These are phyloP conservation scores for Zygogramma bicolorata DNA, from an alignment of 2,888 invertebrate genomes.

Conservation along the genomic window DNA sequence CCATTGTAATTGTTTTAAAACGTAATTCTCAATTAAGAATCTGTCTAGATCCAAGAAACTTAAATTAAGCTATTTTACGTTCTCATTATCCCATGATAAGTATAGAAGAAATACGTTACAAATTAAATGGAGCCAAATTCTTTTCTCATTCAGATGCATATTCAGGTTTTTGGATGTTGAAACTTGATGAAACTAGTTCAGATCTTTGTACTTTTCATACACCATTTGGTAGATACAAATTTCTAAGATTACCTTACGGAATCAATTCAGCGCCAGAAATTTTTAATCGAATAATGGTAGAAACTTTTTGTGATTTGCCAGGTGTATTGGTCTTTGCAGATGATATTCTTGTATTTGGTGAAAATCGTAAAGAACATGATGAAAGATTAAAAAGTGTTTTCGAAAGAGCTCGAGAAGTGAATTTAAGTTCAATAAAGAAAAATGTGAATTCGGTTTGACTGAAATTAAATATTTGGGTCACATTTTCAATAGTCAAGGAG, in stretches of 20 bases:
- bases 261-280: not conserved
- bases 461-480: conserved; percentile 20
- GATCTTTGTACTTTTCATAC: not conserved
- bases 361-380: not conserved
- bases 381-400: not conserved
- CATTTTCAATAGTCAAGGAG: not conserved
- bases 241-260: conserved; percentile 26
- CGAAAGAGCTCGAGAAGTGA: not conserved
- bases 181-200: not conserved
- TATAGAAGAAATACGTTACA: not conserved
- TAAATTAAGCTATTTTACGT: not conserved
- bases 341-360: not conserved
- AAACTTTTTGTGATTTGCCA: not conserved
- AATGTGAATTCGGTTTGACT: not conserved
- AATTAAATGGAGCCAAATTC: not conserved
- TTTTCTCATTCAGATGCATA: not conserved
- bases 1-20: not conserved
- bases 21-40: not conserved
- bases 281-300: not conserved
- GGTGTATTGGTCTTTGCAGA: not conserved
- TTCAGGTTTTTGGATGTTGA: not conserved
- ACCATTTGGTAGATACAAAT: not conserved
- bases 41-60: not conserved
- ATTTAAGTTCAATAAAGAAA: conserved; percentile 5
- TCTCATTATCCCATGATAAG: not conserved